These are phyloP conservation scores for Aphaenogaster rudis DNA, from an alignment of 1,140 invertebrate genomes.

Conservation along the genomic window DNA sequence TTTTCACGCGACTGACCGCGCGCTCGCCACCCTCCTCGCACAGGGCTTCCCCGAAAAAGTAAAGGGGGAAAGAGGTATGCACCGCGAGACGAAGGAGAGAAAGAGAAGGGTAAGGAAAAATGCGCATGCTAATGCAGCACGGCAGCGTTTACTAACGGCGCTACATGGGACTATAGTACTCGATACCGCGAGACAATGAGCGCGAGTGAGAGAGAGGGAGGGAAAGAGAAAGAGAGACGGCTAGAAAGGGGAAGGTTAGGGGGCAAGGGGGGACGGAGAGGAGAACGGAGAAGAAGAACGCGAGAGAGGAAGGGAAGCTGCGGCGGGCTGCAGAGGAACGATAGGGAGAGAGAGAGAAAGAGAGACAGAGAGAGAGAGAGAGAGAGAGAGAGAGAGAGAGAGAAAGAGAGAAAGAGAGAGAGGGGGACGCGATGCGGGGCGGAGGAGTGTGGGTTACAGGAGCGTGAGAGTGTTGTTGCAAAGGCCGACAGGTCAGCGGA, in stretches of 20 bases:
- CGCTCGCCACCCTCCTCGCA: conserved; percentile 17
- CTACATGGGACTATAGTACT: conserved; percentile 75
- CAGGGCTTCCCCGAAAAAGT: conserved; percentile 77
- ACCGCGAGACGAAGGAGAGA: conserved; percentile 7
- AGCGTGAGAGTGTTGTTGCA: conserved; percentile 88
- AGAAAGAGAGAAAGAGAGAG: conserved; percentile 68
- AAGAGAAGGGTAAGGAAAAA: conserved; percentile 62
- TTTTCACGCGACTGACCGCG: conserved; percentile 44
- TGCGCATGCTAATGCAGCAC: conserved; percentile 75
- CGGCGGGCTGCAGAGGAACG: conserved; percentile 22
- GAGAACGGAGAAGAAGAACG: conserved; percentile 3
- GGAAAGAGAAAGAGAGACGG: background rate
- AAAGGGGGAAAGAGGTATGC: conserved; percentile 52
- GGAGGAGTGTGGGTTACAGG: conserved; percentile 87
- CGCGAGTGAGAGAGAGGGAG: conserved; percentile 69
- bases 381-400: conserved; percentile 62
- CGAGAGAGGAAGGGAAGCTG: conserved; percentile 40
- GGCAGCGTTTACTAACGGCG: conserved; percentile 75
- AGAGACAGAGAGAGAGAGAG: conserved; percentile 24
- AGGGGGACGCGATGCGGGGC: conserved; percentile 79
- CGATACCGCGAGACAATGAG: conserved; percentile 74
- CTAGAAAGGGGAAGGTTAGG: conserved; percentile 35
- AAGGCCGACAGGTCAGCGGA: conserved; percentile 87
- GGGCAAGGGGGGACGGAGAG: background rate
- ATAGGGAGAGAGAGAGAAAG: conserved; percentile 64